phyloP scores from a whole-genome alignment of 2,888 invertebrate species.

The Leptinotarsa rubiginosa region DNA sequence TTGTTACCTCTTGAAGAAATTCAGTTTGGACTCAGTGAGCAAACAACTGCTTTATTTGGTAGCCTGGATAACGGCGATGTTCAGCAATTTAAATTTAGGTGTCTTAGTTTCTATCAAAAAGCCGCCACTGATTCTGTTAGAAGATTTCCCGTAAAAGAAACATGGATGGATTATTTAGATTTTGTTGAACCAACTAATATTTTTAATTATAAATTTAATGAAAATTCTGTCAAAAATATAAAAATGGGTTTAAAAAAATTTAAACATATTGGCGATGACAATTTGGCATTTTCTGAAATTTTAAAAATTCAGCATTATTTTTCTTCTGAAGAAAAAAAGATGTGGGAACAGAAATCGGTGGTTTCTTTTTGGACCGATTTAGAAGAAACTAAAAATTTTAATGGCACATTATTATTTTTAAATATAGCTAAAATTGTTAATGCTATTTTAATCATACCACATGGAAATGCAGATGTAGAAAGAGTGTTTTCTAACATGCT shows the following conservation, averaged over 20 bases:
- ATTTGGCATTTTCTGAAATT: conserved; percentile 23
- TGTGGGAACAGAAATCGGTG: conserved; percentile 20
- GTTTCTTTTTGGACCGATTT: conserved; percentile 17
- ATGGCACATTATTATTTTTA: conserved; percentile 20
- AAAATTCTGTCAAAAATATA: conserved; percentile 8
- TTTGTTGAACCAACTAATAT: conserved; percentile 22
- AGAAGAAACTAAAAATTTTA: conserved; percentile 16
- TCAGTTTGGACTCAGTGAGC: conserved; percentile 10
- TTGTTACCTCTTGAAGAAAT: conserved; percentile 10
- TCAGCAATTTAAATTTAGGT: conserved; percentile 26
- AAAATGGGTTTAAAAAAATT: conserved; percentile 20
- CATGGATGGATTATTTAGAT: conserved; percentile 11
- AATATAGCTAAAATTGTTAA: conserved; percentile 16
- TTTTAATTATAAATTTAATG: conserved; percentile 16
- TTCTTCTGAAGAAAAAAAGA: conserved; percentile 21
- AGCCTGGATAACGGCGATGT: conserved; percentile 10
- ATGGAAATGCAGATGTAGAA: conserved; percentile 21
- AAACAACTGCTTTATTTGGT: conserved; percentile 10
- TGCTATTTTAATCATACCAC: conserved; percentile 18
- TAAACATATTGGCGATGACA: conserved; percentile 23
- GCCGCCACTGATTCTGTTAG: conserved; percentile 22
- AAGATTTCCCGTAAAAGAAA: conserved; percentile 27
- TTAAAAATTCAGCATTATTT: conserved; percentile 23
- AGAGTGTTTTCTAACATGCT: conserved; percentile 22
- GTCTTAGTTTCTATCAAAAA: conserved; percentile 27